These are phyloP conservation scores for Rhagophthalmus giganteus DNA, from an alignment of 2,888 invertebrate genomes.

Conservation along the genomic window DNA sequence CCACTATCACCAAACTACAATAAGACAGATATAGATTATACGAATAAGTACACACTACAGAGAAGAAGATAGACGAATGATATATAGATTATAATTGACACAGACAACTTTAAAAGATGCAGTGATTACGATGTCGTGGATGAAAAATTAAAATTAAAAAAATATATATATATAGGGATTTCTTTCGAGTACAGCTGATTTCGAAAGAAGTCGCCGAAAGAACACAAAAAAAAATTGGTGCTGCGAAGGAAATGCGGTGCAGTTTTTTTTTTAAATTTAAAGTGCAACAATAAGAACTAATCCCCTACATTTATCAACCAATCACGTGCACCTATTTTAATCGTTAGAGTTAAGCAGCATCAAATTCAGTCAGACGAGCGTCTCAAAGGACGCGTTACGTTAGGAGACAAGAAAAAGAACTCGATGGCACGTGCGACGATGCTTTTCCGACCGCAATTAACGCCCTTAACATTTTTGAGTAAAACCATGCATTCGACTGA, in stretches of 20 bases:
- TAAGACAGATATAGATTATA: conserved; percentile 42
- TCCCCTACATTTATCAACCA: conserved; percentile 5
- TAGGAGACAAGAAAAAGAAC: conserved; percentile 18
- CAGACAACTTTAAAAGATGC: conserved; percentile 32
- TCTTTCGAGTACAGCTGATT: conserved; percentile 18
- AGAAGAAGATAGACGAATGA: conserved; percentile 38
- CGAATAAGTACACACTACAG: conserved; percentile 36
- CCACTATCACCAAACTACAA: conserved; percentile 44
- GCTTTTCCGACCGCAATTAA: conserved; percentile 2
- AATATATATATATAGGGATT: neutral
- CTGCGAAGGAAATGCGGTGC: conserved; percentile 19
- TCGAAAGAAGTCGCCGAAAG: conserved; percentile 11
- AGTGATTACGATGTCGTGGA: no score
- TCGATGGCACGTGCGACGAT: conserved; percentile 1
- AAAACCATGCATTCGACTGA: conserved; percentile 12
- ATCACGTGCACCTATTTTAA: conserved; percentile 9
- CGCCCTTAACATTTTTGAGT: neutral
- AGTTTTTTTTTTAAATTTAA: conserved; percentile 8
- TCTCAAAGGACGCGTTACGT: no score
- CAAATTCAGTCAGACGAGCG: conserved; percentile 6
- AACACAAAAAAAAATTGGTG: conserved; percentile 1
- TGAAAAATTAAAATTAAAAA: neutral
- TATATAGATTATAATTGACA: conserved; percentile 43
- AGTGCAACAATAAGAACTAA: conserved; percentile 5
- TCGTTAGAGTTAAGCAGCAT: conserved; percentile 7